Evolutionary conservation across 1,140 invertebrate genomes (phyloP).

Genomic region (Daktulosphaira vitifoliae): DNA sequence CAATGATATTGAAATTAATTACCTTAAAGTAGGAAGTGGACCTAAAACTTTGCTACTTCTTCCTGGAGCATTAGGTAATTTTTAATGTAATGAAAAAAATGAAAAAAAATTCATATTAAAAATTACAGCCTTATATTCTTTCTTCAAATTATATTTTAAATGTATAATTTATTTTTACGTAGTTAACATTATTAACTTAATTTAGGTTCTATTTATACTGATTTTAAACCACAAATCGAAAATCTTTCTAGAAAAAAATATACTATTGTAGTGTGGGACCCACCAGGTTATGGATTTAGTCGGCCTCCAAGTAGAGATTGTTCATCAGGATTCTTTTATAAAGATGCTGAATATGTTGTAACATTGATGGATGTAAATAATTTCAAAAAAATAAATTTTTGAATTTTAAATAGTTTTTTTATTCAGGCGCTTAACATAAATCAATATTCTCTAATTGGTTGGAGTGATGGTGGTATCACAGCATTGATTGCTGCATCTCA

Average conservation of each 20-base stretch:
- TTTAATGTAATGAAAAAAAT: too few species aligned
- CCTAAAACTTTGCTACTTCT: conserved; percentile 58
- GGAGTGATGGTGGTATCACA: conserved; percentile 82
- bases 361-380: conserved; percentile 60
- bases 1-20: conserved; percentile 56
- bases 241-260: conserved; percentile 58
- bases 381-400: background rate
- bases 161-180: too few species aligned
- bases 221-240: conserved; percentile 71
- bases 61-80: conserved; percentile 62
- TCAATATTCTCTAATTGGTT: conserved; percentile 72
- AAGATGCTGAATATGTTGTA: conserved; percentile 62
- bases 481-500: conserved; percentile 63
- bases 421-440: conserved; percentile 51
- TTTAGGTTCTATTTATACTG: conserved; percentile 61
- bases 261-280: conserved; percentile 76
- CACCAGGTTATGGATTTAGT: conserved; percentile 78
- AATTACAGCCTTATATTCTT: too few species aligned
- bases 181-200: background rate
- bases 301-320: conserved; percentile 66
- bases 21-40: conserved; percentile 62
- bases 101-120: too few species aligned
- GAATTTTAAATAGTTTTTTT: conserved; percentile 2
- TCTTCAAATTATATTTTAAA: too few species aligned
- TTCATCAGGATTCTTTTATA: conserved; percentile 57